Base-by-base conservation (phyloP, 2,113 vertebrate genomes). In the Serilophus lunatus region DNA sequence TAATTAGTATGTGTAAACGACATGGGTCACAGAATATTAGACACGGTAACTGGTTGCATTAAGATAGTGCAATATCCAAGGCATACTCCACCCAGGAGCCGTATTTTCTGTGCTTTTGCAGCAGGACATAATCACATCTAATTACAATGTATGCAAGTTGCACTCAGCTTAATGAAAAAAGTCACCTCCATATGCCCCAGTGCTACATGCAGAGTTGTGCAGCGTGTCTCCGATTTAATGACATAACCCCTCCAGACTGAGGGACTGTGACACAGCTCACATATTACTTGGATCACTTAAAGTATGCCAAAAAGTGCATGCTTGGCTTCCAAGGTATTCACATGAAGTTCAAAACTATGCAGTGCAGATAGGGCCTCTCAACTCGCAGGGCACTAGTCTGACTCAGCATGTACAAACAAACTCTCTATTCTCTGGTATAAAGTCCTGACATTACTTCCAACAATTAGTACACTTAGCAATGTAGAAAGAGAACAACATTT, bases 1-100 rank as follows among this genome's bases (percentile, higher is more conserved):
- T 28, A 18, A 51, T 83, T 51, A 51, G 25, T 12, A 7, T 8
- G 23, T 5, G 19, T 10, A 16, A 20, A 12, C 66, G 17, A 22
- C 1, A 2, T 19, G 53, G 1, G 3, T 33, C 16, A 7, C n/a
- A 10, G 24, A 15, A 10, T 8, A 5, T 15, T 10, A 35, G 40
- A 18, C 45, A 53, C 40, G 66, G 1, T 20, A 49, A 40, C 36
- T 47, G 44, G 4, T 29, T 92, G 74, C 57, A 6, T 63, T 75
- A 60, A 83, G 56, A 36, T 5, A 49, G 19, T 29, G 35, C 60
- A 45, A 17, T 38, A 60, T 35, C 61, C 42, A 18, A 79, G 74
- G 78, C 53, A 9, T 59, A 13, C 26, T n/a, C 49, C 60, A 76
- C 50, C 25, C 49, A 59, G 57, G 61, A 88, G 26, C 35, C 59